Conservation (phyloP, 1,140 invertebrate species). For the Drosophila athabasca region DNA sequence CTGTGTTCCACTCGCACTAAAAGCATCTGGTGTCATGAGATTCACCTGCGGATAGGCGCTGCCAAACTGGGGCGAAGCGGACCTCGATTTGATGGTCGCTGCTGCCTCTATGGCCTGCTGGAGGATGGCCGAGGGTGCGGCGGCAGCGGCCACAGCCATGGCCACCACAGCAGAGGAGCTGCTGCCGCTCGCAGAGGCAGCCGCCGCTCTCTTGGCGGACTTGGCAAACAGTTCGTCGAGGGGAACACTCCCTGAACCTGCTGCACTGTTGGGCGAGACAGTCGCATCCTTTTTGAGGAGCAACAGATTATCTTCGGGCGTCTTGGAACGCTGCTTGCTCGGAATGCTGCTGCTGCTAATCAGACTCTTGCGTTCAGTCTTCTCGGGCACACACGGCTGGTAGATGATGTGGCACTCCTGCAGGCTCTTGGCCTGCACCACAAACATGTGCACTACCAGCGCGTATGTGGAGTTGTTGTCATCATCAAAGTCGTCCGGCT, state of each 20-base stretch:
- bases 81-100: constrained; percentile 48
- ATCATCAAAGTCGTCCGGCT: constrained; percentile 83
- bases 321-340: constrained; percentile 38
- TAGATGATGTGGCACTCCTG: constrained; percentile 94
- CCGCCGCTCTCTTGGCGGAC: constrained; percentile 42
- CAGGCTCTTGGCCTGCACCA: constrained; percentile 94
- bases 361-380: constrained; percentile 56
- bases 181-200: constrained; percentile 14
- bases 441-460: constrained; percentile 89
- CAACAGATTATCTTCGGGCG: constrained; percentile 46
- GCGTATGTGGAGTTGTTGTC: constrained; percentile 77
- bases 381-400: constrained; percentile 84
- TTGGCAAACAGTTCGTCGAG: constrained; percentile 62
- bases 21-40: constrained; percentile 95
- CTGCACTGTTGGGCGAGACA: constrained; percentile 40
- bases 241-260: constrained; percentile 38
- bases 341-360: constrained; percentile 38
- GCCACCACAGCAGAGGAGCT: constrained; percentile 64
- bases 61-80: constrained; percentile 61
- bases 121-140: constrained; percentile 51
- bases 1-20: constrained; percentile 86
- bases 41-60: constrained; percentile 84
- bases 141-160: constrained; percentile 68
- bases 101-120: constrained; percentile 31
- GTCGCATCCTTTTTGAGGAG: constrained; percentile 51